phyloP scores from a whole-genome alignment of 2,797 vertebrate species.

The Jordanella pulchra region DNA sequence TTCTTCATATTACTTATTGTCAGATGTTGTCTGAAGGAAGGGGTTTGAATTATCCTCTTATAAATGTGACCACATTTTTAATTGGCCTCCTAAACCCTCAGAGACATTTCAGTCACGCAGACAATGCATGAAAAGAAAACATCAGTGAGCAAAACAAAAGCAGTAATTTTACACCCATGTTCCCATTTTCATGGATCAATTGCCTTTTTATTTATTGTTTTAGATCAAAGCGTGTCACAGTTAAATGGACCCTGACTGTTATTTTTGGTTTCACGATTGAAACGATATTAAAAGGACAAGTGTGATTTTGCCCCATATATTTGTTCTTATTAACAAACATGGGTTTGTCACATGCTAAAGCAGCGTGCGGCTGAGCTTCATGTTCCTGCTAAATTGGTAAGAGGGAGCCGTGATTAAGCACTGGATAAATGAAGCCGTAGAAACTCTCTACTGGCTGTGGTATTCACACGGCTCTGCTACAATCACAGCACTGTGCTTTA shows the following conservation, averaged over 20 bases:
- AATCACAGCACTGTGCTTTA: slow-evolving; percentile 69
- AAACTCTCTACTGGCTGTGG: slow-evolving; percentile 69
- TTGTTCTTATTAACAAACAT: slow-evolving; percentile 12
- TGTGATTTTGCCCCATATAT: neutral
- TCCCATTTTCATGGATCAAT: neutral
- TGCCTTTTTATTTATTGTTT: neutral
- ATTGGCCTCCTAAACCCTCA: neutral
- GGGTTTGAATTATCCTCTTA: neutral
- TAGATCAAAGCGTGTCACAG: neutral
- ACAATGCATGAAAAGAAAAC: neutral
- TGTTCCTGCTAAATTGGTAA: slow-evolving; percentile 31
- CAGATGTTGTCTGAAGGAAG: too few species aligned
- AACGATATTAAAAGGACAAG: neutral
- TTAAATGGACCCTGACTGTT: neutral
- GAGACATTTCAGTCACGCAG: neutral
- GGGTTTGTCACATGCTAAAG: slow-evolving; percentile 11
- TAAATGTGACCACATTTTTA: neutral
- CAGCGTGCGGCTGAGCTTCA: neutral
- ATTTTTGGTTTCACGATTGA: neutral
- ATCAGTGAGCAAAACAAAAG: slow-evolving; percentile 1
- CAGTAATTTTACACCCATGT: neutral
- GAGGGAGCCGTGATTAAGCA: slow-evolving; percentile 25
- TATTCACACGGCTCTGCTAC: slow-evolving; percentile 70
- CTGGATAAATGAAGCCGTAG: slow-evolving; percentile 38
- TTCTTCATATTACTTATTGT: slow-evolving; percentile 1